Conservation (phyloP, 2,888 invertebrate species). For the Trichopoda pennipes region DNA sequence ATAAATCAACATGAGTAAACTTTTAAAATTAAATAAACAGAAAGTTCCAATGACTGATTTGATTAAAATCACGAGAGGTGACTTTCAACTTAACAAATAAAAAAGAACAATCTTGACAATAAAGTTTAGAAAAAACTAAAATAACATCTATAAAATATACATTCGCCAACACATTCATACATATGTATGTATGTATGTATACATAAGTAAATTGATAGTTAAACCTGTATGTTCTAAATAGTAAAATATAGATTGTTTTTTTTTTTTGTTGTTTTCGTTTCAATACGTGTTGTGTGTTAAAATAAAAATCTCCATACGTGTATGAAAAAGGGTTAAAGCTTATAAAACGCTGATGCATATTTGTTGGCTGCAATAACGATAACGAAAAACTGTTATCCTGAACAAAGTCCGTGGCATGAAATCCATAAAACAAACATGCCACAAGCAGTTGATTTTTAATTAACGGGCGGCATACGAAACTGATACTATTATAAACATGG, state of each 20-base stretch:
- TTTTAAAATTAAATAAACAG: slow-evolving; percentile 56
- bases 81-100: slow-evolving; percentile 14
- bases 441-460: slow-evolving; percentile 81
- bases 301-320: slow-evolving; percentile 29
- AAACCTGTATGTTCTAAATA: background rate
- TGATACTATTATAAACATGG: slow-evolving; percentile 68
- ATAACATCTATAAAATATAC: background rate
- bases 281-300: background rate
- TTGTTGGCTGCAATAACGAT: slow-evolving; percentile 36
- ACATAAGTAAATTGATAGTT: background rate
- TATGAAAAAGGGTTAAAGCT: slow-evolving; percentile 57
- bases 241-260: slow-evolving; percentile 8
- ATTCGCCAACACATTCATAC: too few relatives aligned
- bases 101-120: background rate
- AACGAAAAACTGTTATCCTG: slow-evolving; percentile 21
- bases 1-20: slow-evolving; percentile 16
- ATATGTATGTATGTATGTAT: too few relatives aligned
- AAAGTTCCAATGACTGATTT: slow-evolving; percentile 38
- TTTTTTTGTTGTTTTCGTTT: slow-evolving; percentile 2
- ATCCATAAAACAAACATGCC: slow-evolving; percentile 81
- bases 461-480: slow-evolving; percentile 72
- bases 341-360: slow-evolving; percentile 68
- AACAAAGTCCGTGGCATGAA: slow-evolving; percentile 74
- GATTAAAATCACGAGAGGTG: slow-evolving; percentile 36
- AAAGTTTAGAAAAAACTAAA: background rate